Evolutionary conservation across 2,888 invertebrate genomes (phyloP).

Genomic region (Mystacides longicornis): DNA sequence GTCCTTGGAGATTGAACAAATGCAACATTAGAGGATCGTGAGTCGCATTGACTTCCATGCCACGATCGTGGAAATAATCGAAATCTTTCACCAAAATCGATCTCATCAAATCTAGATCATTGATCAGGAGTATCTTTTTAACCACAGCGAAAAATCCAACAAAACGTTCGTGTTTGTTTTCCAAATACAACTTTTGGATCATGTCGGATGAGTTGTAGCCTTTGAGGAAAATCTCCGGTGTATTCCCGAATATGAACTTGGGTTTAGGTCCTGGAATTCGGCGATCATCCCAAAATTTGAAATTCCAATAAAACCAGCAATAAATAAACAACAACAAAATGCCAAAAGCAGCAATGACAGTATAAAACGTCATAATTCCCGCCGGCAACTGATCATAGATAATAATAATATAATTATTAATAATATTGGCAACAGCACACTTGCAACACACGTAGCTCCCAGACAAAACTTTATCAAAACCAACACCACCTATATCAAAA

Average conservation of each 20-base stretch:
- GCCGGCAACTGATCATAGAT: too few species aligned
- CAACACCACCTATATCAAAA: too few species aligned
- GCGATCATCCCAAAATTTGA: conserved; percentile 52
- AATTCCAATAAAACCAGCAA: conserved; percentile 36
- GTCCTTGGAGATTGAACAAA: conserved; percentile 39
- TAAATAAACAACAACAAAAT: too few species aligned
- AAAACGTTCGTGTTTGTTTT: conserved; percentile 26
- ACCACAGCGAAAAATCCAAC: conserved; percentile 31
- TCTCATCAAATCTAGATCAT: conserved; percentile 33
- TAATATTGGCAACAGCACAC: too few species aligned
- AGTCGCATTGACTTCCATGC: conserved; percentile 38
- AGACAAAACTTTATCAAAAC: too few species aligned
- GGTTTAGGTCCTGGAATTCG: conserved; percentile 51
- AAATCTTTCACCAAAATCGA: conserved; percentile 33
- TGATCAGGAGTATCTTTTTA: conserved; percentile 31
- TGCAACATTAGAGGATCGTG: conserved; percentile 44
- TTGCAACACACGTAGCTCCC: too few species aligned
- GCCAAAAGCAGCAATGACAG: too few species aligned
- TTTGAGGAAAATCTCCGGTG: conserved; percentile 44
- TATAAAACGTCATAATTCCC: too few species aligned
- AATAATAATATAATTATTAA: too few species aligned
- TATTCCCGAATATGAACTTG: conserved; percentile 56
- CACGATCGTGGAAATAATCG: conserved; percentile 33
- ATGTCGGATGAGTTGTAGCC: conserved; percentile 1
- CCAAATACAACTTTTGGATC: conserved; percentile 17